A percentile compares a stretch with the other conserved stretches of the same genome.
These are phyloP conservation scores for Lithobates sylvaticus DNA, from an alignment of 2,797 vertebrate genomes.

Conservation along the genomic window DNA sequence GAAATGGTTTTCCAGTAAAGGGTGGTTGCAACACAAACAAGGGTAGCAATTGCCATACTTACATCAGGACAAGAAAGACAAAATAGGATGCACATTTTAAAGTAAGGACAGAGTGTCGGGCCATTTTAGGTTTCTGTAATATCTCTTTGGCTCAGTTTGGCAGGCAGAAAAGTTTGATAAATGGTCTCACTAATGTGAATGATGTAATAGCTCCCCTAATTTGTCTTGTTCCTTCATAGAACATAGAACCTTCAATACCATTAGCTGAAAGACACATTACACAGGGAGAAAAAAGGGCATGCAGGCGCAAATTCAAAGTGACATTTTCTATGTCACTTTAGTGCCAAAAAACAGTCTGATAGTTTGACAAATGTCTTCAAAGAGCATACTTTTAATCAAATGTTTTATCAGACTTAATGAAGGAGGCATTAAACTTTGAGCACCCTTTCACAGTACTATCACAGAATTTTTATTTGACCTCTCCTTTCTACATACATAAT, in stretches of 20 bases:
- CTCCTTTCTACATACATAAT: background rate
- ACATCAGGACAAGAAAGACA: too few species aligned
- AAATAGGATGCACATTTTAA: conserved; percentile 2
- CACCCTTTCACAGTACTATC: conserved; percentile 9
- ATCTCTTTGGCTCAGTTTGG: conserved; percentile 14
- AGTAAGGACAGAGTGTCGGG: conserved; percentile 2
- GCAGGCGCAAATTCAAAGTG: conserved; percentile 34
- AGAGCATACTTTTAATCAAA: conserved; percentile 34
- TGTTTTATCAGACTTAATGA: conserved; percentile 50
- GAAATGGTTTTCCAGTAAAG: background rate
- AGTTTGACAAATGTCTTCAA: conserved; percentile 50
- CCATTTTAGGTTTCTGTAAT: background rate
- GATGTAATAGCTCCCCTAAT: conserved; percentile 46
- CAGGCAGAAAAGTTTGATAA: conserved; percentile 34
- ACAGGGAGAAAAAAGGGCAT: conserved; percentile 37
- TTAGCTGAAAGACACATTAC: conserved; percentile 51
- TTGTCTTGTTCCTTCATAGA: conserved; percentile 44
- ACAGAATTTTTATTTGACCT: background rate
- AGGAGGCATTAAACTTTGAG: conserved; percentile 35
- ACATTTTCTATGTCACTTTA: conserved; percentile 47
- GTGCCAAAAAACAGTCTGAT: conserved; percentile 47
- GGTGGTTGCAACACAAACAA: background rate
- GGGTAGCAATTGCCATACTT: background rate
- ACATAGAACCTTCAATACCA: conserved; percentile 47
- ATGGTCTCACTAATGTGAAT: conserved; percentile 49